These are phyloP conservation scores for Lepus timidus DNA, from an alignment of 2,113 vertebrate genomes.

Conservation along the genomic window DNA sequence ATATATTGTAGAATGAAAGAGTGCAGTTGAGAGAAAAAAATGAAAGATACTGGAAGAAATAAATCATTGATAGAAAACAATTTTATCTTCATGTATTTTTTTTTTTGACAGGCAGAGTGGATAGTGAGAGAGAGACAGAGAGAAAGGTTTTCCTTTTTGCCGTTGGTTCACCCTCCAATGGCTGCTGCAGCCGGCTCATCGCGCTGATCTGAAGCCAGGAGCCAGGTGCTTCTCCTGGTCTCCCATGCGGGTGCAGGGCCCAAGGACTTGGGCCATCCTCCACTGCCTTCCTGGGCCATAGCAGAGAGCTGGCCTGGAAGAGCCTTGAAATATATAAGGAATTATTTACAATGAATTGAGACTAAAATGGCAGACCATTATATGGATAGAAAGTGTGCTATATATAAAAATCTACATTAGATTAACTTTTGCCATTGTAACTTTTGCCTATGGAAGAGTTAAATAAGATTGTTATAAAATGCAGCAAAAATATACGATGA, in stretches of 20 bases:
- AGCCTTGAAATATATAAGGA: not conserved
- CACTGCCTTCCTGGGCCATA: no score
- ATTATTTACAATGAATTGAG: slow-evolving; percentile 15
- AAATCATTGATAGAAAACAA: not conserved
- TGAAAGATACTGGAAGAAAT: not conserved
- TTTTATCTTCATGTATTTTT: not conserved
- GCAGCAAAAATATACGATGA: slow-evolving; percentile 18
- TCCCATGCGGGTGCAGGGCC: no score
- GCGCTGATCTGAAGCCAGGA: no score
- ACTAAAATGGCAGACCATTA: not conserved
- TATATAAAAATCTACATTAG: slow-evolving; percentile 18
- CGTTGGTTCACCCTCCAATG: no score
- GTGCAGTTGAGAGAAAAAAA: not conserved
- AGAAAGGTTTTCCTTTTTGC: no score
- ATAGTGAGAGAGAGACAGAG: no score
- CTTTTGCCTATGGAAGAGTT: slow-evolving; percentile 5
- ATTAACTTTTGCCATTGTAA: slow-evolving; percentile 1
- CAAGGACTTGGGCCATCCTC: no score
- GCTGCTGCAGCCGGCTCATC: no score
- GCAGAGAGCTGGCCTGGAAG: no score
- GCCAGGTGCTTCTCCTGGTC: no score
- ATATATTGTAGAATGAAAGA: not conserved
- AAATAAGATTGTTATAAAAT: slow-evolving; percentile 52
- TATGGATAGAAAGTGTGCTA: not conserved
- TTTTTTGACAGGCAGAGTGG: no score